phyloP scores from a whole-genome alignment of 2,113 vertebrate genomes.

The Elephas maximus region DNA sequence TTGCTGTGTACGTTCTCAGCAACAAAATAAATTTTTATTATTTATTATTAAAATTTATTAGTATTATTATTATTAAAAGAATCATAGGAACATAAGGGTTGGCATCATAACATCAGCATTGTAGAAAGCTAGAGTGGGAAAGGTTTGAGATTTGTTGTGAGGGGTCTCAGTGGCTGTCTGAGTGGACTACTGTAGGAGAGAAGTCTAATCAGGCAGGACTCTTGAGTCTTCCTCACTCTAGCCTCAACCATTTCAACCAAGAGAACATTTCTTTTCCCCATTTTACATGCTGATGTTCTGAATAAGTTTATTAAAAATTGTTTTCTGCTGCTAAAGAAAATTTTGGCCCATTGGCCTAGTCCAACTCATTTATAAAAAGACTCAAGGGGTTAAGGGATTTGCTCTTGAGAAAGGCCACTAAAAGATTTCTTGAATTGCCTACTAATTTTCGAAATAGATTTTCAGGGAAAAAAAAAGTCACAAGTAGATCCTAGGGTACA shows the following conservation, averaged over 20 bases:
- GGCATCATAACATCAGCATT: background rate
- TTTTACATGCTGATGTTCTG: background rate
- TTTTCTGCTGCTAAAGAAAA: slow-evolving; percentile 45
- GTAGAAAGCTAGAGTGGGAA: background rate
- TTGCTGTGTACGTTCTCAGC: background rate
- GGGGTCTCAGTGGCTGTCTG: background rate
- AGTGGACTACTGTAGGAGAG: background rate
- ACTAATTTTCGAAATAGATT: slow-evolving; percentile 34
- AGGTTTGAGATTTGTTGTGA: background rate
- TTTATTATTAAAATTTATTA: too few relatives aligned
- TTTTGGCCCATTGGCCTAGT: background rate
- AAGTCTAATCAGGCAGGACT: background rate
- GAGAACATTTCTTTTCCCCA: slow-evolving; percentile 18
- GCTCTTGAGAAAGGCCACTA: slow-evolving; percentile 9
- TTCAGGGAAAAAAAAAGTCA: background rate
- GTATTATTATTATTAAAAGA: background rate
- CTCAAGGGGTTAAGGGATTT: slow-evolving; percentile 24
- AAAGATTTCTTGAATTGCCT: slow-evolving; percentile 15
- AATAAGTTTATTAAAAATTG: slow-evolving; percentile 9
- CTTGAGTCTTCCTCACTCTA: background rate
- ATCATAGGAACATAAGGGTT: background rate
- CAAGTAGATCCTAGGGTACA: background rate
- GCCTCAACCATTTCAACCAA: background rate
- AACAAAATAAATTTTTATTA: background rate
- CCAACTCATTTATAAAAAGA: slow-evolving; percentile 45